Conservation (phyloP, 2,113 vertebrate species). For the Pelusios castaneus region DNA sequence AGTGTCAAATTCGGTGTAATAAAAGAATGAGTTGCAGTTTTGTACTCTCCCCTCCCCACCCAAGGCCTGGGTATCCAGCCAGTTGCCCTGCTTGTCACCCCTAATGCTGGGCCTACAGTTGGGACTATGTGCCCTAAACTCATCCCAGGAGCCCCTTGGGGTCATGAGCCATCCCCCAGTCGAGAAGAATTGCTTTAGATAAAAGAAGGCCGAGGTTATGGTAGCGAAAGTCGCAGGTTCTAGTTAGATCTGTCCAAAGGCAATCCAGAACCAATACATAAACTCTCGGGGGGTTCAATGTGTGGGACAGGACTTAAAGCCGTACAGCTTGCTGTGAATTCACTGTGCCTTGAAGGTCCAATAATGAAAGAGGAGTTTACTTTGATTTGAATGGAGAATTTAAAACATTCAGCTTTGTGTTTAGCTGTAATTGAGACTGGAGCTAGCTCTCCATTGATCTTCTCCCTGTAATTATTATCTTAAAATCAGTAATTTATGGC, state of each 20-base stretch:
- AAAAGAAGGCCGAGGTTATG: neutral
- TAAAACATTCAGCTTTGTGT: slow-evolving; percentile 43
- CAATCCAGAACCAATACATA: slow-evolving; percentile 16
- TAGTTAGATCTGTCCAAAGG: neutral
- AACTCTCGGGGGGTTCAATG: slow-evolving; percentile 56
- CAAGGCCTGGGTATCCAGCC: no score
- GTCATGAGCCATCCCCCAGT: no score
- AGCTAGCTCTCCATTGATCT: slow-evolving; percentile 25
- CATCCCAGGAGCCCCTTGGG: no score
- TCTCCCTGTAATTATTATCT: slow-evolving; percentile 65
- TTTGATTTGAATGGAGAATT: slow-evolving; percentile 44
- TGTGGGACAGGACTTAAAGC: slow-evolving; percentile 43
- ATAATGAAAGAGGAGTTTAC: slow-evolving; percentile 58
- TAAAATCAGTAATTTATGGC: slow-evolving; percentile 37
- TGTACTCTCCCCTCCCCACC: no score
- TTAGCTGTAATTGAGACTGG: slow-evolving; percentile 66
- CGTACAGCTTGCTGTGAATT: slow-evolving; percentile 56
- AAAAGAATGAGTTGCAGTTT: neutral
- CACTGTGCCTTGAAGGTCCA: slow-evolving; percentile 42
- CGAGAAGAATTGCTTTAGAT: neutral
- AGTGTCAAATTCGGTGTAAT: neutral
- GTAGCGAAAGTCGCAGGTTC: neutral
- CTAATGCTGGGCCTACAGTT: no score
- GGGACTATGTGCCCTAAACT: no score
- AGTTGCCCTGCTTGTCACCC: no score